Evolutionary conservation across 2,888 invertebrate species (phyloP).

Genomic region (Orthonevra nobilis): DNA sequence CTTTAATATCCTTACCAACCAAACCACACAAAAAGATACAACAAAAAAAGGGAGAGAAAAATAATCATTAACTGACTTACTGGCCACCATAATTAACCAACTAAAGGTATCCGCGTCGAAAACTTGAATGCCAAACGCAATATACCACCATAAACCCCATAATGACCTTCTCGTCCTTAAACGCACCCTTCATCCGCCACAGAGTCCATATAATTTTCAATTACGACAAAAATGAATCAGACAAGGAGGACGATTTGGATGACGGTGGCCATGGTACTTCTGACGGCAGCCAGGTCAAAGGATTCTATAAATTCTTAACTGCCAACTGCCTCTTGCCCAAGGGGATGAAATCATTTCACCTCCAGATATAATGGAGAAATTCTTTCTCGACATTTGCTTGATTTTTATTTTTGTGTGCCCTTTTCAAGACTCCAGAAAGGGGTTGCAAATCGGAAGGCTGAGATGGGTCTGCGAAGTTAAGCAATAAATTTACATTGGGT

Average conservation of each 20-base stretch:
- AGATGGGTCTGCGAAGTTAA: too few relatives aligned
- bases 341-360: slow-evolving; percentile 8
- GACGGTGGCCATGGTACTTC: neutral
- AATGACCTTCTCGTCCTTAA: slow-evolving; percentile 27
- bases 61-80: slow-evolving; percentile 11
- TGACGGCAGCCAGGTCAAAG: slow-evolving; percentile 7
- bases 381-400: slow-evolving; percentile 8
- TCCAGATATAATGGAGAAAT: slow-evolving; percentile 7
- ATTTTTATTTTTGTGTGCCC: too few relatives aligned
- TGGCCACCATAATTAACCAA: slow-evolving; percentile 19
- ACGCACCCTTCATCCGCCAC: slow-evolving; percentile 8
- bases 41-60: slow-evolving; percentile 15
- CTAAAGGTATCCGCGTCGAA: slow-evolving; percentile 14
- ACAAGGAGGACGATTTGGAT: neutral
- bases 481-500: too few relatives aligned
- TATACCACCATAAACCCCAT: slow-evolving; percentile 5
- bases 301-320: slow-evolving; percentile 21
- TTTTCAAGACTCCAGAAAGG: too few relatives aligned
- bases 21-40: neutral
- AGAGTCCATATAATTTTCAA: slow-evolving; percentile 47
- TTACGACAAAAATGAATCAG: slow-evolving; percentile 55
- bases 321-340: too few relatives aligned
- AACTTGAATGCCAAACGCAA: neutral
- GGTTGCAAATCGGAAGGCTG: too few relatives aligned
- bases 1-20: neutral